Conservation (phyloP, 2,888 invertebrate species). For the Stomorhina lunata region DNA sequence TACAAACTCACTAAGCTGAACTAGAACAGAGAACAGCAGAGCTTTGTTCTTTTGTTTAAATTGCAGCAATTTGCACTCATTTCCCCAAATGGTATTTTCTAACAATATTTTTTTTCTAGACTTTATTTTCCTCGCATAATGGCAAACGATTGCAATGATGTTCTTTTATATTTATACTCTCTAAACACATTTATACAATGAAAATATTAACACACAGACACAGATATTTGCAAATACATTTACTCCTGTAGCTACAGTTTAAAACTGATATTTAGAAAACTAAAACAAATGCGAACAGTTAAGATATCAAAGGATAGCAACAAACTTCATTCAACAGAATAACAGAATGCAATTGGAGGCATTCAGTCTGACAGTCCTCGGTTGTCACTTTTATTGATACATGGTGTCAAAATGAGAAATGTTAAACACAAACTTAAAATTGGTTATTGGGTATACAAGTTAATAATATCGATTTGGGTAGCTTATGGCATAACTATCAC, state of each 20-base stretch:
- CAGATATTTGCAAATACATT: too few species aligned
- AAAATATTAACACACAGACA: neutral
- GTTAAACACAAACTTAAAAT: constrained; percentile 10
- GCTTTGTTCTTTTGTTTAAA: constrained; percentile 64
- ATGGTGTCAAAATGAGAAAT: constrained; percentile 1
- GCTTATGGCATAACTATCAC: too few species aligned
- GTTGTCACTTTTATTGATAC: neutral
- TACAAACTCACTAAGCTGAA: constrained; percentile 3
- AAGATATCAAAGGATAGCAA: constrained; percentile 33
- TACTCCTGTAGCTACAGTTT: neutral
- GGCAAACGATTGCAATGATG: constrained; percentile 57
- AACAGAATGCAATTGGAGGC: constrained; percentile 50
- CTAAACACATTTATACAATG: constrained; percentile 5
- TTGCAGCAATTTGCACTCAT: constrained; percentile 63
- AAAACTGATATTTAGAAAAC: constrained; percentile 5
- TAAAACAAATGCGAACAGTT: neutral
- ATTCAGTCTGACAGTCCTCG: constrained; percentile 22
- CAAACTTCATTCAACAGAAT: constrained; percentile 41
- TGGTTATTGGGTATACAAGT: too few species aligned
- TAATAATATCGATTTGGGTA: too few species aligned
- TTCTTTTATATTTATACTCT: constrained; percentile 59
- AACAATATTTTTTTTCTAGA: constrained; percentile 7
- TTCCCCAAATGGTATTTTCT: constrained; percentile 61
- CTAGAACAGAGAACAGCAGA: too few species aligned
- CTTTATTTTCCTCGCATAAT: constrained; percentile 18